Conservation (phyloP, 1,140 invertebrate species). For the Pantala flavescens region DNA sequence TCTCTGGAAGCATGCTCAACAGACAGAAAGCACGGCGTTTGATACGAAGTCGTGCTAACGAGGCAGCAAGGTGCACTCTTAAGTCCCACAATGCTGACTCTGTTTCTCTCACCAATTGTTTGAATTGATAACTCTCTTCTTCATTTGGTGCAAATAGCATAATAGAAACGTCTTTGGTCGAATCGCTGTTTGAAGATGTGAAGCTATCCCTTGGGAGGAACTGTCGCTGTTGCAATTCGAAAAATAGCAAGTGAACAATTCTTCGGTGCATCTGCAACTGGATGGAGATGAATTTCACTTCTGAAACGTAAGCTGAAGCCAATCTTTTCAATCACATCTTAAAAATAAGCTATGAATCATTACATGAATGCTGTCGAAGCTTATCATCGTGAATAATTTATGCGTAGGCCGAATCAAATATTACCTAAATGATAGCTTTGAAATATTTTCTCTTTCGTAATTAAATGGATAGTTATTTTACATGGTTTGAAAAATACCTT, state of each 20-base stretch:
- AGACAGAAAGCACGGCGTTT: background rate
- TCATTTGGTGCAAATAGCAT: background rate
- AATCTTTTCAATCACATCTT: too few relatives aligned
- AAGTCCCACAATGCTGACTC: background rate
- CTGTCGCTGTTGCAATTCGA: background rate
- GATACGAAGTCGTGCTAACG: background rate
- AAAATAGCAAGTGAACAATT: background rate
- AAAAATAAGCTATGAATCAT: too few relatives aligned
- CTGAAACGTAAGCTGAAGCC: too few relatives aligned
- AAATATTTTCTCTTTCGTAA: too few relatives aligned
- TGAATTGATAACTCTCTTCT: background rate
- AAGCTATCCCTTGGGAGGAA: background rate
- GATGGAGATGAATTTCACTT: too few relatives aligned
- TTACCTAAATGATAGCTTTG: too few relatives aligned
- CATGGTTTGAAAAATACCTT: too few relatives aligned
- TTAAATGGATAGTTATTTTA: too few relatives aligned
- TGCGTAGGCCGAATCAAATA: too few relatives aligned
- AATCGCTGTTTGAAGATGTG: background rate
- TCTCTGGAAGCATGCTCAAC: background rate
- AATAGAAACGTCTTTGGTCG: background rate
- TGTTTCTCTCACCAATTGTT: background rate
- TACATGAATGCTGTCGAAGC: too few relatives aligned
- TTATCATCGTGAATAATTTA: too few relatives aligned
- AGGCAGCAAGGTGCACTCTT: background rate
- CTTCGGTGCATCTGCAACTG: background rate